These are phyloP conservation scores for Tachycineta bicolor DNA, from an alignment of 2,113 vertebrate species.

Conservation along the genomic window DNA sequence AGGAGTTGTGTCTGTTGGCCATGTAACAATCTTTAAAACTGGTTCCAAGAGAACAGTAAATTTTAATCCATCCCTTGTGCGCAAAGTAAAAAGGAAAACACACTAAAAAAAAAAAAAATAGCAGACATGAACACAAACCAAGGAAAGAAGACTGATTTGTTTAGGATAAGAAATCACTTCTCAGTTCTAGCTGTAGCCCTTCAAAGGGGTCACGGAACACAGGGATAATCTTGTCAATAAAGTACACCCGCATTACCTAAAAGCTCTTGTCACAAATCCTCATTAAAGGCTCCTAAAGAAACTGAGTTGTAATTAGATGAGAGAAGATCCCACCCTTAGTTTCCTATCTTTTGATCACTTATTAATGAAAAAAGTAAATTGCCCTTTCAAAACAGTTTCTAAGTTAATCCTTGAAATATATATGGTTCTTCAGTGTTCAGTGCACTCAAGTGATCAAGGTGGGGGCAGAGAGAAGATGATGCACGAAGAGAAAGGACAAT, in stretches of 20 bases:
- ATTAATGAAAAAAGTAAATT: neutral
- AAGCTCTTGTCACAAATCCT: conserved; percentile 32
- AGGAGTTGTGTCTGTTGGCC: neutral
- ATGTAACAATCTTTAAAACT: neutral
- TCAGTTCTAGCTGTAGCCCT: neutral
- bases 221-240: conserved; percentile 3
- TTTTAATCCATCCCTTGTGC: neutral
- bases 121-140: neutral
- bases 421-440: neutral
- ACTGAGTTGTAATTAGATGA: neutral
- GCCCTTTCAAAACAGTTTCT: neutral
- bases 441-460: neutral
- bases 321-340: neutral
- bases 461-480: neutral
- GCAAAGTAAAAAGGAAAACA: neutral
- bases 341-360: conserved; percentile 17
- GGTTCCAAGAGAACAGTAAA: neutral
- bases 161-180: neutral
- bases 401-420: neutral
- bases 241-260: neutral
- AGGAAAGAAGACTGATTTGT: neutral
- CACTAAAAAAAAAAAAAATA: neutral
- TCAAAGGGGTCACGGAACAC: neutral
- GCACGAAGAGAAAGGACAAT: neutral
- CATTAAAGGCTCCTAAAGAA: conserved; percentile 29